These are phyloP conservation scores for Electrona antarctica DNA, from an alignment of 2,113 vertebrate genomes.

Conservation along the genomic window DNA sequence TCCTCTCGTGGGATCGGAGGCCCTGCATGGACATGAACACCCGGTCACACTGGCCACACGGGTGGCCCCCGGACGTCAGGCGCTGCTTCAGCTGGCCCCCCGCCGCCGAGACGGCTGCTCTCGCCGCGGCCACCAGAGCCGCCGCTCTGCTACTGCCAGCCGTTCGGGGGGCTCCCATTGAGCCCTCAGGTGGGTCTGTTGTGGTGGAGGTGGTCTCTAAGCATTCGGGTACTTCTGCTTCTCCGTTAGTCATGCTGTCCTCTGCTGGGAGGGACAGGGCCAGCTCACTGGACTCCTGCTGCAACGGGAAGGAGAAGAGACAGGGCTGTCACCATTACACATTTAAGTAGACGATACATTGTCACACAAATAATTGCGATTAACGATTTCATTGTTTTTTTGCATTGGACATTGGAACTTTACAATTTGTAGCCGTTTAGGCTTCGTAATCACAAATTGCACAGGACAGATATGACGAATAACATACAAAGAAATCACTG, in stretches of 20 bases:
- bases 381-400: too few relatives aligned
- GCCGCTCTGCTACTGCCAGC: conserved; percentile 40
- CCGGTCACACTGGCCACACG: conserved; percentile 92
- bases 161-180: conserved; percentile 18
- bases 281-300: conserved; percentile 75
- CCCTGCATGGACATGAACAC: conserved; percentile 99
- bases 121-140: conserved; percentile 56
- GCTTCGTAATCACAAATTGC: too few relatives aligned
- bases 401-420: too few relatives aligned
- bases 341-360: too few relatives aligned
- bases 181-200: conserved; percentile 22
- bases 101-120: conserved; percentile 49
- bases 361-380: too few relatives aligned
- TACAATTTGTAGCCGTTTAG: too few relatives aligned
- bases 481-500: too few relatives aligned
- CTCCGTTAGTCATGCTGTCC: conserved; percentile 63
- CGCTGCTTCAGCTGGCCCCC: conserved; percentile 83
- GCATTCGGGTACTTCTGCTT: conserved; percentile 47
- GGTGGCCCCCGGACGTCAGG: conserved; percentile 86
- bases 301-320: conserved; percentile 40
- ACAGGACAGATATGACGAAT: too few relatives aligned
- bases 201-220: conserved; percentile 31
- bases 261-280: conserved; percentile 58
- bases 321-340: too few relatives aligned
- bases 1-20: conserved; percentile 96